Evolutionary conservation across 2,888 invertebrate species (phyloP).

Genomic region (Latrodectus hesperus): DNA sequence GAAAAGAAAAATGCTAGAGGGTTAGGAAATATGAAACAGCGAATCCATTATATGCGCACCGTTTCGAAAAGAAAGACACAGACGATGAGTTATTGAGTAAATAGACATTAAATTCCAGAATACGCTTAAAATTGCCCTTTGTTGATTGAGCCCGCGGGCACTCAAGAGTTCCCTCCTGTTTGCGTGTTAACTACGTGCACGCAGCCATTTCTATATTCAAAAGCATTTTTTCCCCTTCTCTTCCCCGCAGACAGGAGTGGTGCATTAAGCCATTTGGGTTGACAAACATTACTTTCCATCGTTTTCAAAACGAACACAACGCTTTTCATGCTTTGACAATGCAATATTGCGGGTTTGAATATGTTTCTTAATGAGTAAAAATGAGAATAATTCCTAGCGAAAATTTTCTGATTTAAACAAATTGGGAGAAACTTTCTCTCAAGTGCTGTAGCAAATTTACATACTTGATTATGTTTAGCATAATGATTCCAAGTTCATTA

Average conservation of each 20-base stretch:
- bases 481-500: too few species aligned
- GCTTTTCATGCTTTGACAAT: too few species aligned
- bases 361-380: too few species aligned
- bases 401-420: too few species aligned
- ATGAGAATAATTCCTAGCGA: too few species aligned
- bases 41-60: slow-evolving; percentile 36
- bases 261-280: slow-evolving; percentile 59
- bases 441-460: too few species aligned
- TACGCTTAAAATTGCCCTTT: slow-evolving; percentile 67
- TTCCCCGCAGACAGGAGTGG: background rate
- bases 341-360: too few species aligned
- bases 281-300: slow-evolving; percentile 18
- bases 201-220: slow-evolving; percentile 61
- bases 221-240: slow-evolving; percentile 14
- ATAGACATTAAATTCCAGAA: slow-evolving; percentile 69
- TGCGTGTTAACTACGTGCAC: slow-evolving; percentile 64
- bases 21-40: slow-evolving; percentile 31
- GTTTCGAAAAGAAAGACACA: slow-evolving; percentile 46
- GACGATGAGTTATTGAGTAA: slow-evolving; percentile 65
- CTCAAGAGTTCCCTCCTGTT: slow-evolving; percentile 13
- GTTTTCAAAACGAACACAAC: background rate
- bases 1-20: slow-evolving; percentile 48
- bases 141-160: slow-evolving; percentile 60
- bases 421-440: too few species aligned
- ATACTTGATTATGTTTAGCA: too few species aligned